Percentiles rank a stretch among this genome's conserved stretches.
phyloP scores from a whole-genome alignment of 2,113 vertebrate genomes.

The Aix galericulata region DNA sequence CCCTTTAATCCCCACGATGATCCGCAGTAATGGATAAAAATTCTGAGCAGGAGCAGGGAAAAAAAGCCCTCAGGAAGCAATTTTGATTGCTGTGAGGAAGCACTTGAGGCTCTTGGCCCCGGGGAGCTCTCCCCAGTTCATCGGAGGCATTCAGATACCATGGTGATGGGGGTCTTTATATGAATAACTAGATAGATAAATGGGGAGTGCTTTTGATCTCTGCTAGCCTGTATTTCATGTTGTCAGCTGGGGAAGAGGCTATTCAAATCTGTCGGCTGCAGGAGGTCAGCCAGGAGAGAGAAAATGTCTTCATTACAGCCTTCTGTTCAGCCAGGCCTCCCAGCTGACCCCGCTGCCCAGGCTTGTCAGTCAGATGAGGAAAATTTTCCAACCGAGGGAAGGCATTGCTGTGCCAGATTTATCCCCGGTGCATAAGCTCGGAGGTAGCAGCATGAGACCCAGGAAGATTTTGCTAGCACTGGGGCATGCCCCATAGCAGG shows the following conservation, averaged over 20 bases:
- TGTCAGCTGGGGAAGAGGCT: constrained; percentile 58
- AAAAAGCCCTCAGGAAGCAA: constrained; percentile 20
- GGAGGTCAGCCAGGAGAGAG: constrained; percentile 62
- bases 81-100: constrained; percentile 59
- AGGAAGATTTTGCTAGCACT: neutral
- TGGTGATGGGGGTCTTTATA: constrained; percentile 34
- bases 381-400: constrained; percentile 40
- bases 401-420: neutral
- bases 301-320: constrained; percentile 67
- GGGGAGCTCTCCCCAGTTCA: constrained; percentile 22
- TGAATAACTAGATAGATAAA: constrained; percentile 63
- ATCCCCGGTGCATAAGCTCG: neutral
- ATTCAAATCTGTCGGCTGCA: constrained; percentile 62
- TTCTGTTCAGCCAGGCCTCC: constrained; percentile 59
- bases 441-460: neutral
- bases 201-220: constrained; percentile 66
- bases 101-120: constrained; percentile 28
- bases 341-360: constrained; percentile 13
- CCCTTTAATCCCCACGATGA: constrained; percentile 45
- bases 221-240: constrained; percentile 52
- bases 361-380: constrained; percentile 31
- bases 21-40: constrained; percentile 56
- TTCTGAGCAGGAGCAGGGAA: neutral
- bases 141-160: constrained; percentile 48
- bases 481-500: neutral